phyloP scores from a whole-genome alignment of 37 sponge, comb jelly and placozoan genomes.

The Aphrocallistes beatrix region DNA sequence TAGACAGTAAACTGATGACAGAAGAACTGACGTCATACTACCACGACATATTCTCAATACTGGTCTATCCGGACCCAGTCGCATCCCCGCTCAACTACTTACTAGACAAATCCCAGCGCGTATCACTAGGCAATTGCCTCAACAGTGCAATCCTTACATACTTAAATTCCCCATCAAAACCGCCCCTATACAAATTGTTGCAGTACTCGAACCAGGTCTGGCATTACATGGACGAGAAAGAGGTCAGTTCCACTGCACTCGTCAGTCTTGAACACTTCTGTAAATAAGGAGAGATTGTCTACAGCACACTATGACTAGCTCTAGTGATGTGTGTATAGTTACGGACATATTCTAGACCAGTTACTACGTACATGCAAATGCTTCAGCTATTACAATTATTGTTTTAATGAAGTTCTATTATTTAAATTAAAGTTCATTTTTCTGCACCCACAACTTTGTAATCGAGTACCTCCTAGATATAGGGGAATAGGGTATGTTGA shows the following conservation, averaged over 20 bases:
- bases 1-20: constrained; percentile 8
- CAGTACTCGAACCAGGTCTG: not conserved
- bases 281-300: not conserved
- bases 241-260: not conserved
- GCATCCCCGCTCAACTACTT: constrained; percentile 76
- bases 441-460: too few species aligned
- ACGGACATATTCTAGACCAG: too few species aligned
- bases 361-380: too few species aligned
- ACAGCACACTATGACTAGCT: too few species aligned
- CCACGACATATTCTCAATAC: constrained; percentile 81
- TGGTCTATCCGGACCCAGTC: constrained; percentile 81
- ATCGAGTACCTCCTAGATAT: too few species aligned
- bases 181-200: not conserved
- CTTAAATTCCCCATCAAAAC: not conserved
- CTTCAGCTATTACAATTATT: too few species aligned
- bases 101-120: constrained; percentile 59
- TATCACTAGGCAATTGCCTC: not conserved
- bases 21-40: not conserved
- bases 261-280: not conserved
- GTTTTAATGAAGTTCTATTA: too few species aligned
- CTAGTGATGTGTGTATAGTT: too few species aligned
- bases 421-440: too few species aligned
- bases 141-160: not conserved
- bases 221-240: not conserved
- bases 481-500: too few species aligned